A percentile compares a stretch with the other conserved stretches of the same genome.
Conservation (phyloP, 2,888 invertebrate genomes). For the Sarcophaga caerulescens region DNA sequence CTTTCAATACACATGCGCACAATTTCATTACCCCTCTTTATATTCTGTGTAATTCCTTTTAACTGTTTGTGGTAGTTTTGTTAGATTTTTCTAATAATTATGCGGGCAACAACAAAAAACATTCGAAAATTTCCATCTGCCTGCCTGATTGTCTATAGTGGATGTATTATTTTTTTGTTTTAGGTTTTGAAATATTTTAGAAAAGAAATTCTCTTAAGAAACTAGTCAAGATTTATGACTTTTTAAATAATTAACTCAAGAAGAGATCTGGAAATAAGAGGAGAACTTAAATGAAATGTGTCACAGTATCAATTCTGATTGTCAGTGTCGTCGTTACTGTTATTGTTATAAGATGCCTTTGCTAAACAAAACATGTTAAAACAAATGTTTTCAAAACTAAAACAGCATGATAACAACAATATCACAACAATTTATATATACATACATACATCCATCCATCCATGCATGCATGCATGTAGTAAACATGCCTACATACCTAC, state of each 20-base stretch:
- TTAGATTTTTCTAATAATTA: constrained; percentile 50
- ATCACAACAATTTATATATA: constrained; percentile 40
- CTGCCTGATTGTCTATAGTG: constrained; percentile 28
- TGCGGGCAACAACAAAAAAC: constrained; percentile 45
- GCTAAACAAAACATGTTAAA: constrained; percentile 63
- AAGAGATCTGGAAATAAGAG: constrained; percentile 29
- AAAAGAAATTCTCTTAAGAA: not conserved
- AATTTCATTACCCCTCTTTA: constrained; percentile 42
- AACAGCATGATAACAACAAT: constrained; percentile 45
- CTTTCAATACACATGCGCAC: constrained; percentile 24
- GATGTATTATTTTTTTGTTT: not conserved
- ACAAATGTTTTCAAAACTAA: constrained; percentile 64
- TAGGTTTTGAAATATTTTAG: constrained; percentile 28
- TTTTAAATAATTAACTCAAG: constrained; percentile 62
- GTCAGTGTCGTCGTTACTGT: not conserved
- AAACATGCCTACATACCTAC: too few species aligned
- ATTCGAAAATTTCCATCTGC: constrained; percentile 57
- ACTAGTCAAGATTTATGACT: constrained; percentile 56
- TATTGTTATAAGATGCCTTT: constrained; percentile 40
- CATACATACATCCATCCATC: not conserved
- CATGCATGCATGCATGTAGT: not conserved
- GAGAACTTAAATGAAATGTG: constrained; percentile 35
- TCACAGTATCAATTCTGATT: constrained; percentile 53
- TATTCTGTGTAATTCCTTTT: constrained; percentile 19
- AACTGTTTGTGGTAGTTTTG: constrained; percentile 34